Conservation (phyloP, 2,797 vertebrate species). For the Leptatherina wallacei region DNA sequence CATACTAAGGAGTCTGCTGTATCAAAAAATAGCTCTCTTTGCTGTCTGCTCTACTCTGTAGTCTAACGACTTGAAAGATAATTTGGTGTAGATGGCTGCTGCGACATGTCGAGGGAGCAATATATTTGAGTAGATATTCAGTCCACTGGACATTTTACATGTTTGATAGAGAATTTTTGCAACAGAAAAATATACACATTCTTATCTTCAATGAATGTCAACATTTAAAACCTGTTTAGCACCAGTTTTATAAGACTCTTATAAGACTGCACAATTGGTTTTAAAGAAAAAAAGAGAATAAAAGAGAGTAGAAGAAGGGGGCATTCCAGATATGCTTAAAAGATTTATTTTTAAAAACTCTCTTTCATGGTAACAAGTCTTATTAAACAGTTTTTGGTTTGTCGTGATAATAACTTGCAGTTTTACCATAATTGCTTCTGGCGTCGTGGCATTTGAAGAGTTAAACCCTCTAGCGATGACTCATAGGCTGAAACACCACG, state of each 20-base stretch:
- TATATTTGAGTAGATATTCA: neutral
- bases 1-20: conserved; percentile 45
- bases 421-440: neutral
- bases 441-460: conserved; percentile 56
- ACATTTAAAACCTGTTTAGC: neutral
- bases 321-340: neutral
- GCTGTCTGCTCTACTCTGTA: conserved; percentile 40
- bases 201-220: neutral
- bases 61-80: conserved; percentile 11
- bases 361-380: neutral
- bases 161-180: neutral
- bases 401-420: neutral
- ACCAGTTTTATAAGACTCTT: neutral
- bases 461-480: conserved; percentile 83
- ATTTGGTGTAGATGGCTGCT: neutral
- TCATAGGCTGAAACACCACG: conserved; percentile 76
- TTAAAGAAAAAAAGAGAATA: neutral
- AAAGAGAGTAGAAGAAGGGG: neutral
- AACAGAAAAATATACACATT: neutral
- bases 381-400: neutral
- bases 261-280: neutral
- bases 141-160: neutral
- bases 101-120: too few relatives aligned
- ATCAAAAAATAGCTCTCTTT: conserved; percentile 65
- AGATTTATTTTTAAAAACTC: neutral